Percentiles rank a stretch among this genome's conserved stretches.
These are phyloP conservation scores for Pedicia rivosa DNA, from an alignment of 2,888 invertebrate species.

Conservation along the genomic window DNA sequence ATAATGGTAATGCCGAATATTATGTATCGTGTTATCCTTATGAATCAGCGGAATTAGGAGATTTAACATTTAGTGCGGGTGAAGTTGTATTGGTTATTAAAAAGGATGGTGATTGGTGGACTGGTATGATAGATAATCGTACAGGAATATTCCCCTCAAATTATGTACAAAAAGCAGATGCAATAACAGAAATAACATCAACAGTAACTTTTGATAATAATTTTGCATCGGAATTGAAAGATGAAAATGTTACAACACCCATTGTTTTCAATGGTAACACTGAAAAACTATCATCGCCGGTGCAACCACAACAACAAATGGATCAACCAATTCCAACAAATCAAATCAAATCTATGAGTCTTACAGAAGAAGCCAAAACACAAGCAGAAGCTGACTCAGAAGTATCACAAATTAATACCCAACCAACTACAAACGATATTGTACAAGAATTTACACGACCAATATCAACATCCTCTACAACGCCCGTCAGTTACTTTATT, in stretches of 20 bases:
- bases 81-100: constrained; percentile 77
- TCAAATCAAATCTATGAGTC: neutral
- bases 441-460: constrained; percentile 28
- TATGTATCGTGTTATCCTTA: constrained; percentile 85
- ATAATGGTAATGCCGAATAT: constrained; percentile 43
- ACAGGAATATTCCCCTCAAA: constrained; percentile 95
- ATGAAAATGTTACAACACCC: neutral
- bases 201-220: constrained; percentile 7
- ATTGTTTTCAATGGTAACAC: neutral
- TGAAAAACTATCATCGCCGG: neutral
- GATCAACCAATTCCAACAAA: neutral
- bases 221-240: neutral
- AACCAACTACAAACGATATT: constrained; percentile 24
- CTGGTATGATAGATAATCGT: constrained; percentile 66
- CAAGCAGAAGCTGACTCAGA: constrained; percentile 31
- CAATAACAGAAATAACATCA: neutral
- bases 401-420: constrained; percentile 32
- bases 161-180: constrained; percentile 67
- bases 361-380: constrained; percentile 23
- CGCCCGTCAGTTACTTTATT: constrained; percentile 22
- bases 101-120: constrained; percentile 98
- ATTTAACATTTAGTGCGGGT: constrained; percentile 73
- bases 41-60: constrained; percentile 75
- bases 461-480: constrained; percentile 33
- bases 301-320: neutral